Evolutionary conservation across 2,888 invertebrate species (phyloP), one percentile per base, ranked within the genome.

Genomic region (Scrobipalpa atriplicella): DNA sequence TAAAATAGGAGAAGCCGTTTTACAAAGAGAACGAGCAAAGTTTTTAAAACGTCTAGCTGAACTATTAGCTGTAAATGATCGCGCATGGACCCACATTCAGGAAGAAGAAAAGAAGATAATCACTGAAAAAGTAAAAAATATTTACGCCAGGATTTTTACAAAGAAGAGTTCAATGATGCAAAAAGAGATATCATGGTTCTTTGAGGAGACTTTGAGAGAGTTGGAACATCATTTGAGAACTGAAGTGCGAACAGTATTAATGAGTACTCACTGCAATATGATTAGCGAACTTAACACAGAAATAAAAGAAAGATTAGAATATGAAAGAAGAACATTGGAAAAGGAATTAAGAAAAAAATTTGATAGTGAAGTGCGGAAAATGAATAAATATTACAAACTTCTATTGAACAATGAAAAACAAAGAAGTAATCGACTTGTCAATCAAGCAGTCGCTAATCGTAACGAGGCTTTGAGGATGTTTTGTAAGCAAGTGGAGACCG

Each of bases 381-480:
- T 92, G 9, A 81, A 77, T 66, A 72, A 78, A 65, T 92, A 92
- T 74, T 92, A 92, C 70, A 80, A 78, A 62, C 73, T 90, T 36
- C 78, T 92, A 51, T 74, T 87, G 19, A 73, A 82, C 16, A 85
- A 89, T 72, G 90, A 92, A 75, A 47, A 74, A 3, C 67, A 79
- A 47, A 81, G 80, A 75, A 79, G 79, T 66, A 79, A 78, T n/a
- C 75, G 76, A 66, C 68, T 87, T 0, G 73, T 89, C n/a, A 84
- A 84, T 68, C 71, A 78, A 64, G 82, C 84, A 5, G 72, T 86
- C 47, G 64, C 72, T 64, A 84, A 87, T 68, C 81, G 87, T 76
- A 92, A 92, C 71, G 85, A 90, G 67, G 86, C 87, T 1, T 69
- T 92, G 5, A 79, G 76, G 73, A 83, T 85, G 36, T 91, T 89